These are phyloP conservation scores for Struthio camelus DNA, from an alignment of 2,113 vertebrate genomes.

Conservation along the genomic window DNA sequence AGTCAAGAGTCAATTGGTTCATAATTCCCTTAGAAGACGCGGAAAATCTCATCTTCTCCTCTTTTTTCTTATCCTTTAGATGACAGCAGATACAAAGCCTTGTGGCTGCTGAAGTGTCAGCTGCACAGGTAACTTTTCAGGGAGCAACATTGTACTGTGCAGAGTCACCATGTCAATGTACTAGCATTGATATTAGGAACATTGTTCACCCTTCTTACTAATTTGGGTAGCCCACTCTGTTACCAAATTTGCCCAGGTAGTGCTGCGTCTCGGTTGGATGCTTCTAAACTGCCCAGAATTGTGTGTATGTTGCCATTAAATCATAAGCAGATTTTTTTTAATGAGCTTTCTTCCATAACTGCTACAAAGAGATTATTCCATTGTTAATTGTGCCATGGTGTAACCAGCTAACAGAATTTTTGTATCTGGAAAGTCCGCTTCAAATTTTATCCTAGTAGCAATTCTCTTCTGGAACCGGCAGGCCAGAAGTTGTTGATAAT, in stretches of 20 bases:
- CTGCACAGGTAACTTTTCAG: background rate
- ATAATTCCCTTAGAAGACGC: background rate
- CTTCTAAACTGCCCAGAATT: background rate
- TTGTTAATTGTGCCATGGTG: background rate
- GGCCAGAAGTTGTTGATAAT: constrained; percentile 40
- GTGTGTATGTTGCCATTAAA: background rate
- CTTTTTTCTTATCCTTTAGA: background rate
- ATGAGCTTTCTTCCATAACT: background rate
- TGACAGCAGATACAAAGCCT: background rate
- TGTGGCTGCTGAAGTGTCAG: background rate
- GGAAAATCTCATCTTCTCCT: background rate
- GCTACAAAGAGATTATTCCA: background rate
- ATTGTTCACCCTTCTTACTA: background rate
- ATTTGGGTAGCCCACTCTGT: accelerated
- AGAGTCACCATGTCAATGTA: background rate
- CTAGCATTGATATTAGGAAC: background rate
- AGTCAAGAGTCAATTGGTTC: background rate
- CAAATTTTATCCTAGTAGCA: background rate
- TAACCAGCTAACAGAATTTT: background rate
- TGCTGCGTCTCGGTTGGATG: background rate
- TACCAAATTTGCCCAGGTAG: background rate
- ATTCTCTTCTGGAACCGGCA: background rate
- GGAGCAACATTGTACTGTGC: background rate
- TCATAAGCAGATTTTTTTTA: background rate
- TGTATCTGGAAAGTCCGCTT: background rate